Evolutionary conservation across 2,888 invertebrate species (phyloP).

Genomic region (Limnephilus auricula): DNA sequence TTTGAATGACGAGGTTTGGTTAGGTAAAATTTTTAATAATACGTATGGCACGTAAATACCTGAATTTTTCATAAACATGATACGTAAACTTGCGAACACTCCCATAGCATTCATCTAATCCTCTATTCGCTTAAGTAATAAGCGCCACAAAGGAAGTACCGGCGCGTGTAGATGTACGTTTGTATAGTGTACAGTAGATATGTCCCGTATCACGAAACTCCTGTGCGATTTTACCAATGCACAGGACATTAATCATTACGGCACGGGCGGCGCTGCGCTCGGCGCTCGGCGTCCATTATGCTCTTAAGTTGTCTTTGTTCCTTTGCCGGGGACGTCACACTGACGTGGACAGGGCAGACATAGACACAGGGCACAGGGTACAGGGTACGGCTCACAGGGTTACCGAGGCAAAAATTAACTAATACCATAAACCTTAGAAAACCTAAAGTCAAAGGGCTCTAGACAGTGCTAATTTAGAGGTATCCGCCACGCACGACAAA

Average conservation of each 20-base stretch:
- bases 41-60: no score
- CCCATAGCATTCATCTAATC: neutral
- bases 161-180: neutral
- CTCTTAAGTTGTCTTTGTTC: conserved; percentile 59
- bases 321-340: neutral
- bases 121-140: neutral
- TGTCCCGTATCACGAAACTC: conserved; percentile 6
- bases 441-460: neutral
- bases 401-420: neutral
- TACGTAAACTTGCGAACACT: neutral
- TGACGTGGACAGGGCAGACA: neutral
- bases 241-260: conserved; percentile 55
- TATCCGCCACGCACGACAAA: no score
- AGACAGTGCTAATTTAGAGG: no score
- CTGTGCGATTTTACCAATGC: conserved; percentile 47
- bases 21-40: neutral
- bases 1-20: no score
- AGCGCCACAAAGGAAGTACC: neutral
- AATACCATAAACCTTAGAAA: neutral
- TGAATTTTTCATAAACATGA: neutral
- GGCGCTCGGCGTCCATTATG: conserved; percentile 52
- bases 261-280: conserved; percentile 36
- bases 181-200: neutral
- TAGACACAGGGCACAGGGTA: neutral
- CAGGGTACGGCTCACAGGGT: neutral